Base-by-base conservation (phyloP, 2,113 vertebrate species). In the Lepisosteus osseus region DNA sequence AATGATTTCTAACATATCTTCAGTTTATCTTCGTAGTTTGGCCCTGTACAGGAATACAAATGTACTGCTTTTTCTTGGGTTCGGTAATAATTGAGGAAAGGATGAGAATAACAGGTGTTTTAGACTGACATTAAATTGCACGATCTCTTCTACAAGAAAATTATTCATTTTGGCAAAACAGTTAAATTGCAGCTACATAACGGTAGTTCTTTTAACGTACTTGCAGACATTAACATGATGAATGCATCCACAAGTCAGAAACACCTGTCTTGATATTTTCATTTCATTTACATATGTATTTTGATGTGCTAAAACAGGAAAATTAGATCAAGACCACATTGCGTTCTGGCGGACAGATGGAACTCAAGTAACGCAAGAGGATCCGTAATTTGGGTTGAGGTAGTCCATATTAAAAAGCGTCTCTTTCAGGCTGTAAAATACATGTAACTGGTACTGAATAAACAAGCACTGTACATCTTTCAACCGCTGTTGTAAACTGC, bases 91-190 rank as follows among this genome's bases (percentile, higher is more conserved):
- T 41, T 61, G 54, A 2, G 17, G 40, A 42, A 54, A 7, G 47
- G 54, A 57, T 42, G 40, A 14, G 2, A 42, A 54, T 61, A 71
- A 64, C 40, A 55, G 2, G 47, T 68, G 13, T 56, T 72, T 68
- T 71, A 72, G 68, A 71, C 69, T 75, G 69, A 68, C 61, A 56
- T 72, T 72, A 59, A 54, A 72, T 76, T 74, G 67, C 65, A 69
- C 7, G 45, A 64, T 63, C 66, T 54, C 74, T 51, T 6, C 6
- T n/a, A 44, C 67, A 65, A 70, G 61, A 62, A 71, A 65, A 56
- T 6, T 63, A 1, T 70, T 40, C 56, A 51, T 67, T 57, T 13
- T 8, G 64, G 71, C 61, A 14, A 68, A 44, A 61, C 7, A 45
- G 14, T 6, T 8, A 43, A 51, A 71, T 67, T 61, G 41, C 43